Evolutionary conservation across 2,113 vertebrate species (phyloP).

Genomic region (rat (Rattus norvegicus)): DNA sequence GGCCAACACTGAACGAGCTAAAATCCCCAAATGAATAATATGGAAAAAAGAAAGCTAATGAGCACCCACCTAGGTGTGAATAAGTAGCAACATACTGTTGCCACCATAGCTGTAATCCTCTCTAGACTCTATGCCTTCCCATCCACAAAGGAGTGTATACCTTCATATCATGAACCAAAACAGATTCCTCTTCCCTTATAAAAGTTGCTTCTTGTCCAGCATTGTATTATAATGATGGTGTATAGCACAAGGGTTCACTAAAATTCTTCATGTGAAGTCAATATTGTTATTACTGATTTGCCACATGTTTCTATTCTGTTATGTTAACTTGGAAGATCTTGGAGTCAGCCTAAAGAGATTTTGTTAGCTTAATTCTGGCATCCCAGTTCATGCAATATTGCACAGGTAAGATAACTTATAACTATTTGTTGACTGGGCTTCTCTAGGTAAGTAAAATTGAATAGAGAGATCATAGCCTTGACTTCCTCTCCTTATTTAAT

Average conservation of each 20-base stretch:
- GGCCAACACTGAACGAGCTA: not conserved
- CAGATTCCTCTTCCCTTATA: not conserved
- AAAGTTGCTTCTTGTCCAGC: not conserved
- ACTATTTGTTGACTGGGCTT: constrained; percentile 7
- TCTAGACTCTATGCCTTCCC: not conserved
- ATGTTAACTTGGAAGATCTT: not conserved
- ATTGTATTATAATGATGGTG: not conserved
- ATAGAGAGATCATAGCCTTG: constrained; percentile 9
- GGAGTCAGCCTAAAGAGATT: not conserved
- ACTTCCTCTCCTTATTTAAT: not conserved
- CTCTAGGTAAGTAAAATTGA: not conserved
- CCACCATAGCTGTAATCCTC: not conserved
- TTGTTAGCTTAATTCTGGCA: not conserved
- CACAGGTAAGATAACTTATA: not conserved
- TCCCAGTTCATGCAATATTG: not conserved
- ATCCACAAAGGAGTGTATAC: not conserved
- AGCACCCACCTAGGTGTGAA: not conserved
- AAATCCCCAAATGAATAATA: not conserved
- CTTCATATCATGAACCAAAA: not conserved
- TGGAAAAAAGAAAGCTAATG: not conserved
- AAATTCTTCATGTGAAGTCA: not conserved
- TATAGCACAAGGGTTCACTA: not conserved
- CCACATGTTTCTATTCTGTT: not conserved
- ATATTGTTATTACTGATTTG: not conserved
- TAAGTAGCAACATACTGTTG: not conserved